Base-by-base conservation (phyloP, 2,888 invertebrate species). In the Phlogophora meticulosa region DNA sequence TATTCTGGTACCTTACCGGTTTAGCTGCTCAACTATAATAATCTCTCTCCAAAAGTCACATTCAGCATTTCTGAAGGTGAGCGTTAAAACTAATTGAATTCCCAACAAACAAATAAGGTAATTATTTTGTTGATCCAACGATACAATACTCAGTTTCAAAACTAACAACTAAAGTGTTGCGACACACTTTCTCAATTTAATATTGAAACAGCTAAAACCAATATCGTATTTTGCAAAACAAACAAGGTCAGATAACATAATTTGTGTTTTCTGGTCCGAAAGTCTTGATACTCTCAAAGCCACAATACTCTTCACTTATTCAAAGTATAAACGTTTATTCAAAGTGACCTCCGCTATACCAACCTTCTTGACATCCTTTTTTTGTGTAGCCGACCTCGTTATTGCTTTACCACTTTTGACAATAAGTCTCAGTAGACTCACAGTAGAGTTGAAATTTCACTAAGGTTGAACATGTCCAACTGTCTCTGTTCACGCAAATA, bases 191-290 rank as follows among this genome's bases (percentile, higher is more conserved):
- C 38, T 28, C 20, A 46, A 32, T 49, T 61, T 43, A 67, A 61
- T 58, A 67, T 73, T 73, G 60, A 51, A 56, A 65, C 42, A 43
- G 55, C 49, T 70, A 52, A 60, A 61, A 7, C 40, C 28, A 56
- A 71, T 63, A 45, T 45, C 46, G 34, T n/a, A 10, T 56, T n/a
- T 70, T 28, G 10, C 13, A 40, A 71, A 45, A 43, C 17, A 48
- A 48, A 53, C 42, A 17, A 53, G 17, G 17, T 32, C 48, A 36
- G 28, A 42, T 48, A 53, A 36, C 22, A 32, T 56, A n/a, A 71
- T 51, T 70, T 63, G 32, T 48, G 10, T 10, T 36, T 43, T 53
- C 7, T 32, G 1, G 15, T 46, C 36, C 36, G 28, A 40, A 28
- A 57, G 34, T 22, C 7, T 45, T 36, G 13, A 24, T 42, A 48